Evolutionary conservation across 2,113 vertebrate genomes (phyloP), one percentile per base, ranked within the genome.

Genomic region (Uropsilus gracilis): DNA sequence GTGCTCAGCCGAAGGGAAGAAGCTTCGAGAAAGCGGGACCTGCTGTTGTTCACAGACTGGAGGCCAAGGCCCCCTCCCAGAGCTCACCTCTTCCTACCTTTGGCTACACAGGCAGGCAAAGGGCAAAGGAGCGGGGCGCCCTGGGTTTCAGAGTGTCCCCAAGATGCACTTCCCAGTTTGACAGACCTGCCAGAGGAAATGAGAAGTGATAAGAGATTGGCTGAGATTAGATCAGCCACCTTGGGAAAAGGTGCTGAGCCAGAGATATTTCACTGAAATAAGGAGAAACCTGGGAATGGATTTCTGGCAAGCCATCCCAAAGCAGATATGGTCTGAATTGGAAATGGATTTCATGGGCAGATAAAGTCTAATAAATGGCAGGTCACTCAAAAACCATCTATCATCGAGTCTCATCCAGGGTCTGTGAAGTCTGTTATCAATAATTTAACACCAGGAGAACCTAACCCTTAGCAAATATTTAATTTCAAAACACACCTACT

Each of bases 231-330:
- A 98, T 98, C 98, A 97, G 97, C 97, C 97, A 98, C 98, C 98
- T 98, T 98, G 97, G 97, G 97, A 34, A 98, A 98, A 98, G 97
- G 97, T 98, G 98, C 98, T 98, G 98, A 98, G 98, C 97, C 97
- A 97, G 94, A 98, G 98, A 98, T 98, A 98, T 98, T 98, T 98
- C 97, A 97, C 97, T 96, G 97, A 98, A 98, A 98, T 97, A 98
- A 98, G 98, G 96, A 97, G 98, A 97, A 98, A 97, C 98, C 95
- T 96, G 97, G 98, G 98, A 98, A 98, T 95, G 97, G 97, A 98
- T 98, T 98, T 98, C 97, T 98, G 94, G 96, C 96, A 95, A 97
- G 97, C 81, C 96, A 98, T 97, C 44, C 6, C 86, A 37, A 93
- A 97, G 97, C n/a, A 98, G 98, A 98, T 98, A 98, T 1, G 87